Conservation (phyloP, 2,113 vertebrate genomes). For the Peromyscus polionotus region DNA sequence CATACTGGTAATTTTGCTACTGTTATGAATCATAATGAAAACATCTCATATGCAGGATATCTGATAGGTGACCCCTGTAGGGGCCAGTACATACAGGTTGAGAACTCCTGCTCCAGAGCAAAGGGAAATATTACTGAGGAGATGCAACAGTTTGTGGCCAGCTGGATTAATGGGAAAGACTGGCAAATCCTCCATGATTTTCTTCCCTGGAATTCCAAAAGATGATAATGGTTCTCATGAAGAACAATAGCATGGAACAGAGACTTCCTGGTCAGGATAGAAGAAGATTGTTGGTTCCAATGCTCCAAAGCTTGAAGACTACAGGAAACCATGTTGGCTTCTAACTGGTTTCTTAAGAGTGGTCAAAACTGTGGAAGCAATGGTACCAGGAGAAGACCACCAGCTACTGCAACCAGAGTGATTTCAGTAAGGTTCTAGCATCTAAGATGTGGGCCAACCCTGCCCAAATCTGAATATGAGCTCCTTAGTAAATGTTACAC, state of each 20-base stretch:
- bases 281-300: neutral
- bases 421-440: rapidly evolving
- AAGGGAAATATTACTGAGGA: neutral
- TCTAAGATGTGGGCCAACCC: neutral
- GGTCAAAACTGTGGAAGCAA: too few species aligned
- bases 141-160: too few species aligned
- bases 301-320: neutral
- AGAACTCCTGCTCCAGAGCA: neutral
- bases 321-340: neutral
- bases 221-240: neutral
- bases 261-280: neutral
- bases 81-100: neutral
- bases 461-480: neutral
- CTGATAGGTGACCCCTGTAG: neutral
- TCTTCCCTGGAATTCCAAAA: neutral
- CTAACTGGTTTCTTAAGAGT: neutral
- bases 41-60: neutral
- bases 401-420: neutral
- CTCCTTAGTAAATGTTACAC: neutral
- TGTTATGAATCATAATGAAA: neutral
- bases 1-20: neutral
- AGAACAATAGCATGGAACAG: neutral
- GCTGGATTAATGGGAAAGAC: neutral
- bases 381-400: neutral
- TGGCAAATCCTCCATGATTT: neutral